A percentile compares a stretch with the other conserved stretches of the same genome.
Evolutionary conservation across 2,888 invertebrate species (phyloP).

Genomic region (Pristionchus maxplancki): DNA sequence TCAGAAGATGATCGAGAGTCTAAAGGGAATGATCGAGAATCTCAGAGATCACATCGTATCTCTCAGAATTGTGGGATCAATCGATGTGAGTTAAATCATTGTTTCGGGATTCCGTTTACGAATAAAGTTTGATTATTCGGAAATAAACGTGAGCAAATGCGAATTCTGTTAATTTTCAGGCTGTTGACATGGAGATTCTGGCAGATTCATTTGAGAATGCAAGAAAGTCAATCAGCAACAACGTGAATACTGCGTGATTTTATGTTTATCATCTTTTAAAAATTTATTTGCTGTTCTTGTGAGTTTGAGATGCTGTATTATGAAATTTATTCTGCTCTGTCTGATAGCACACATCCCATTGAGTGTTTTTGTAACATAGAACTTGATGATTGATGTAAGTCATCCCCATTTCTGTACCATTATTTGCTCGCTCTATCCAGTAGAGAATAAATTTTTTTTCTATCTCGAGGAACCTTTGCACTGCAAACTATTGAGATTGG

Average conservation of each 20-base stretch:
- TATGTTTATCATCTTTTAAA: neutral
- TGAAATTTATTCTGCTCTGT: neutral
- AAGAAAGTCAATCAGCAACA: neutral
- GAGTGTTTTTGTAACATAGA: neutral
- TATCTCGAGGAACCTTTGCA: neutral
- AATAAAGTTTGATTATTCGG: too few relatives aligned
- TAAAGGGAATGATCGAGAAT: neutral
- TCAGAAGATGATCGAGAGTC: neutral
- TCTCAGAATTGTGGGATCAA: neutral
- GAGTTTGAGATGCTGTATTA: neutral
- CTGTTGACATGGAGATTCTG: neutral
- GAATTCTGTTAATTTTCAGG: neutral
- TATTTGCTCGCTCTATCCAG: neutral
- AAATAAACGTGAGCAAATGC: neutral
- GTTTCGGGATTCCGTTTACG: neutral
- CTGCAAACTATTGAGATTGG: neutral
- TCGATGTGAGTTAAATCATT: neutral
- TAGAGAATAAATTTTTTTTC: neutral
- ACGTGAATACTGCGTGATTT: neutral
- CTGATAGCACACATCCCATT: neutral
- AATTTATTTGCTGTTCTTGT: neutral
- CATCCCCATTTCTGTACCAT: neutral
- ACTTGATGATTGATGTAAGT: neutral
- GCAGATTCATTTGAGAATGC: neutral
- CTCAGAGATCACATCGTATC: conserved; percentile 21